Base-by-base conservation (phyloP, 2,113 vertebrate genomes). In the Pipa parva region DNA sequence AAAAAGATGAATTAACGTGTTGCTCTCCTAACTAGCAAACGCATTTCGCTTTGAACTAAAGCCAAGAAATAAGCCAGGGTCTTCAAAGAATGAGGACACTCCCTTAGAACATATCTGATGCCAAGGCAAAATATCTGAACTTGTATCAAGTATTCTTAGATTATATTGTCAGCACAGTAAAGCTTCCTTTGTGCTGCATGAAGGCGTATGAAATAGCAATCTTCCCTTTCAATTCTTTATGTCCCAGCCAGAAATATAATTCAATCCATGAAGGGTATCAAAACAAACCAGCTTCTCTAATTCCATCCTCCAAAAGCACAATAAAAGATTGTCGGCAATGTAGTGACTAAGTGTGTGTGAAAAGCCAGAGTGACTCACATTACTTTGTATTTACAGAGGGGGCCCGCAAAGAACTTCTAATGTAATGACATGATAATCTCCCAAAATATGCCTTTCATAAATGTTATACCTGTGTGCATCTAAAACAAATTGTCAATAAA, bases 231-330 rank as follows among this genome's bases (percentile, higher is more conserved):
- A 49, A 61, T 70, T 69, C 66, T 69, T 52, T 70, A 70, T 70
- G 66, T 52, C 33, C 36, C 57, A 31, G 66, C 66, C 66, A 70
- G 66, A 54, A 70, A 70, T 70, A 70, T 58, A 70, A 61, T 70
- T 70, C 66, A 70, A 70, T 61, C 66, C 66, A 61, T 70, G 66
- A 70, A 70, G 58, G 66, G 66, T 70, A 70, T 61, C 48, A 70
- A 70, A 70, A 61, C 66, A 70, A 70, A 70, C 46, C 60, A 49
- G 66, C 37, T 70, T 59, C 27, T 61, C 66, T 70, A 70, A 70
- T 70, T 70, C 49, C 49, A 61, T 61, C 36, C 58, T 70, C 25
- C 66, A 50, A 42, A 68, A 70, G n/a, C 58, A 70, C 66, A 61
- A 70, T 52, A 70, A 61, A 61, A 70, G 66, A 70, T 70, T 61